Percentiles rank a stretch among this genome's conserved stretches.
These are phyloP conservation scores for Drosophila setifemur DNA, from an alignment of 1,140 invertebrate genomes.

Conservation along the genomic window DNA sequence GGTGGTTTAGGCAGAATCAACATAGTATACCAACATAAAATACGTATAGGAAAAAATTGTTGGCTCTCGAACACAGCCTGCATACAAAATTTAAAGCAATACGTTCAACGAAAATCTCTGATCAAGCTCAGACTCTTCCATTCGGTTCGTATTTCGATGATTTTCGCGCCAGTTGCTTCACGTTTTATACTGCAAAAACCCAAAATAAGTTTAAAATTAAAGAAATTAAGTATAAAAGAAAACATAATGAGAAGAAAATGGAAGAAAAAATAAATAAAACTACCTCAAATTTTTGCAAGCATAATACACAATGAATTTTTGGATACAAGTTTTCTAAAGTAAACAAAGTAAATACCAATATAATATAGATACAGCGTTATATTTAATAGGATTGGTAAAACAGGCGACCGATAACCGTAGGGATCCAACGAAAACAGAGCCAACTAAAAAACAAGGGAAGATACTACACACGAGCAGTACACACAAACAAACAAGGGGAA, in stretches of 20 bases:
- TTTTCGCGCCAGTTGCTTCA: conserved; percentile 52
- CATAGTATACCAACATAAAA: conserved; percentile 4
- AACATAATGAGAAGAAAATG: conserved; percentile 6
- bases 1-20: conserved; percentile 40
- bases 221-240: conserved; percentile 45
- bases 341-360: conserved; percentile 31
- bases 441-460: conserved; percentile 20
- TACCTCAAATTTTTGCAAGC: conserved; percentile 66
- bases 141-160: conserved; percentile 40
- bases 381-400: conserved; percentile 7
- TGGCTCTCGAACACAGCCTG: neutral
- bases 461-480: conserved; percentile 27
- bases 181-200: conserved; percentile 47
- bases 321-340: conserved; percentile 74
- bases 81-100: conserved; percentile 61
- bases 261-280: conserved; percentile 62
- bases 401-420: conserved; percentile 32
- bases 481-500: conserved; percentile 36
- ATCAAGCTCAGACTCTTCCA: conserved; percentile 36
- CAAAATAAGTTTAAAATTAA: conserved; percentile 12
- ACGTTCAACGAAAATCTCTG: conserved; percentile 58
- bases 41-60: neutral
- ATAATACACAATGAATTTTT: conserved; percentile 67
- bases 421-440: conserved; percentile 16
- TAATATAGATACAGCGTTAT: conserved; percentile 8